phyloP scores from a whole-genome alignment of 2,797 vertebrate species.

The Pangasius macronema region DNA sequence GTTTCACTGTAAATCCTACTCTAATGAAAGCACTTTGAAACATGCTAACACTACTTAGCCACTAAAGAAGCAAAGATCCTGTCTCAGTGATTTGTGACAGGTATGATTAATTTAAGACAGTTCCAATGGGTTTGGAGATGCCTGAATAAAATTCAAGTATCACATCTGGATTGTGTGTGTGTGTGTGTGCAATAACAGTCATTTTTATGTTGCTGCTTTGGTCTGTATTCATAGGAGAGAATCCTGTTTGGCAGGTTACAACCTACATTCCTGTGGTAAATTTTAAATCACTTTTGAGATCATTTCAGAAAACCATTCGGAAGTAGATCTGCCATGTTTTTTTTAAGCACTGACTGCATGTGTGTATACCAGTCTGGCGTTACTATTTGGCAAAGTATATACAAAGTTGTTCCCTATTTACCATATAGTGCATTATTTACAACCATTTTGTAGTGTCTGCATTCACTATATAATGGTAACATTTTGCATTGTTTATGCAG shows the following conservation, averaged over 20 bases:
- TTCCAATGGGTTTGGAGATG: constrained; percentile 69
- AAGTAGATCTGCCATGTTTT: background rate
- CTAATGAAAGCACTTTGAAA: constrained; percentile 66
- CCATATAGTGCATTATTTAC: background rate
- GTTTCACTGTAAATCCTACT: constrained; percentile 59
- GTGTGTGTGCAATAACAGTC: background rate
- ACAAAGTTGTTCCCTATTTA: background rate
- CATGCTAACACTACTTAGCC: constrained; percentile 62
- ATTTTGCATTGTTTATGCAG: background rate
- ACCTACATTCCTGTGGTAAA: background rate
- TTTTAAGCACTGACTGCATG: background rate
- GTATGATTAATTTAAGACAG: constrained; percentile 67
- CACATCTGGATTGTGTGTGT: constrained; percentile 42
- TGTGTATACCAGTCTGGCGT: background rate
- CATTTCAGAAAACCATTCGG: background rate
- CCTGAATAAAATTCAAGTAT: constrained; percentile 82
- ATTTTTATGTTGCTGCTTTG: background rate
- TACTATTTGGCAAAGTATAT: background rate
- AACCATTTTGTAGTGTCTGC: background rate
- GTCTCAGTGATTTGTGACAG: constrained; percentile 61
- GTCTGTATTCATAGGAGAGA: background rate
- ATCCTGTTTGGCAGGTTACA: constrained; percentile 5
- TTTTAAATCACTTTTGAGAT: background rate
- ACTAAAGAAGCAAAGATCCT: constrained; percentile 63
- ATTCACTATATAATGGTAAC: background rate